Evolutionary conservation across 23 tunicate genomes (phyloP).

Genomic region (Diplosoma virens): DNA sequence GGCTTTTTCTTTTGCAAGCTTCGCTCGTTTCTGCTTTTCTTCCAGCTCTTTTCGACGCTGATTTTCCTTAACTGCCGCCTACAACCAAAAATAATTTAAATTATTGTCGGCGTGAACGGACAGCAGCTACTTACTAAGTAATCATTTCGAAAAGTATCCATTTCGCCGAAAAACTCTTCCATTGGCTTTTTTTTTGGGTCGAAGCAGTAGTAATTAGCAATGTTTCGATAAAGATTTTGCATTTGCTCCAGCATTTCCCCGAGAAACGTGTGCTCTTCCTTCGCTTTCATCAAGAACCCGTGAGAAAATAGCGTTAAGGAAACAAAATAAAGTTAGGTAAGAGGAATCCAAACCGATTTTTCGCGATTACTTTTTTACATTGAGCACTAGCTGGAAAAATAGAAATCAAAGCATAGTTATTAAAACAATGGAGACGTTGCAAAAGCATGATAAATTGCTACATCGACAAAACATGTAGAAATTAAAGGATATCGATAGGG

Average conservation of each 20-base stretch:
- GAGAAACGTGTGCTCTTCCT: slow-evolving; percentile 40
- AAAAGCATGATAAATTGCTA: too few species aligned
- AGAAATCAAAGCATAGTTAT: too few species aligned
- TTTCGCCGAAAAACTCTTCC: slow-evolving; percentile 73
- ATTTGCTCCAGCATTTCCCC: slow-evolving; percentile 82
- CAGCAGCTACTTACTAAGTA: slow-evolving; percentile 44
- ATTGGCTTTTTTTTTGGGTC: slow-evolving; percentile 62
- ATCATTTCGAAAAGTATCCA: slow-evolving; percentile 65
- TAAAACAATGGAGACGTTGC: too few species aligned
- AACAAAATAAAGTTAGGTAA: too few species aligned
- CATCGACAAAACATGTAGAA: background rate
- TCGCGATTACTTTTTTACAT: too few species aligned
- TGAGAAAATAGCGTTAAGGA: background rate
- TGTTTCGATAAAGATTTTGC: slow-evolving; percentile 36
- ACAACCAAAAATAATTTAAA: too few species aligned
- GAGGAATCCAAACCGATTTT: too few species aligned
- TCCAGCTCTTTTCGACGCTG: slow-evolving; percentile 59
- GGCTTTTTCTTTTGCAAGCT: slow-evolving; percentile 82
- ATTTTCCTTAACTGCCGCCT: slow-evolving; percentile 87
- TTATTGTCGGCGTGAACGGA: background rate
- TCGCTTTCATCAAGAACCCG: slow-evolving; percentile 59
- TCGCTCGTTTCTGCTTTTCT: slow-evolving; percentile 76
- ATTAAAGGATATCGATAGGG: slow-evolving; percentile 64
- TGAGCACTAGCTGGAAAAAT: too few species aligned
- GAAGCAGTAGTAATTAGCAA: slow-evolving; percentile 46